Percentiles rank a stretch among this genome's conserved stretches.
These are phyloP conservation scores for Neuroscelio doddi DNA, from an alignment of 2,888 invertebrate genomes.

Conservation along the genomic window DNA sequence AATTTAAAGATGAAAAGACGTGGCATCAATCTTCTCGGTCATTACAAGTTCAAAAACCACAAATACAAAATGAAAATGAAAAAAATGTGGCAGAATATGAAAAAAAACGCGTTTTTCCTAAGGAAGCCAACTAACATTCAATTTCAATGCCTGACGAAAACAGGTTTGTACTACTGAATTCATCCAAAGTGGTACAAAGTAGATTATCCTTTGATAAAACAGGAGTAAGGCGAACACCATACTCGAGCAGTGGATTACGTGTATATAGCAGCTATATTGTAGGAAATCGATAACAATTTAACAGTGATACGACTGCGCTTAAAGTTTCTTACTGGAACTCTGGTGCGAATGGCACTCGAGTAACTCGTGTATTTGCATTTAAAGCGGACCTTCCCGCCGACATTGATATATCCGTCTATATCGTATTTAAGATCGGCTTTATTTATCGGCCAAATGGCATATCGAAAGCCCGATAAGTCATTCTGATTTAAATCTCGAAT, in stretches of 20 bases:
- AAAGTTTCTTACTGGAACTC: conserved; percentile 36
- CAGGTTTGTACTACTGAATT: conserved; percentile 38
- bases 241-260: conserved; percentile 27
- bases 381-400: conserved; percentile 56
- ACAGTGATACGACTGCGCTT: conserved; percentile 38
- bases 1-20: conserved; percentile 55
- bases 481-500: conserved; percentile 41
- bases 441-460: conserved; percentile 46
- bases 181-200: conserved; percentile 40
- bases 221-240: conserved; percentile 44
- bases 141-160: conserved; percentile 41
- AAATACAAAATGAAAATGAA: conserved; percentile 3
- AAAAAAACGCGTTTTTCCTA: too few relatives aligned
- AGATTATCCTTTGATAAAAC: conserved; percentile 47
- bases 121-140: too few relatives aligned
- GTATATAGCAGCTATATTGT: conserved; percentile 36
- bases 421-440: conserved; percentile 57
- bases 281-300: conserved; percentile 47
- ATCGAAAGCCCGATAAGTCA: conserved; percentile 44
- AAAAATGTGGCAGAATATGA: neutral
- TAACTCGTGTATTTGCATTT: conserved; percentile 58
- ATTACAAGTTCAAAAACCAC: conserved; percentile 7
- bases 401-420: conserved; percentile 65
- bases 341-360: conserved; percentile 9
- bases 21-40: conserved; percentile 51